phyloP scores from a whole-genome alignment of 2,888 invertebrate genomes.

The Eupithecia tripunctaria region DNA sequence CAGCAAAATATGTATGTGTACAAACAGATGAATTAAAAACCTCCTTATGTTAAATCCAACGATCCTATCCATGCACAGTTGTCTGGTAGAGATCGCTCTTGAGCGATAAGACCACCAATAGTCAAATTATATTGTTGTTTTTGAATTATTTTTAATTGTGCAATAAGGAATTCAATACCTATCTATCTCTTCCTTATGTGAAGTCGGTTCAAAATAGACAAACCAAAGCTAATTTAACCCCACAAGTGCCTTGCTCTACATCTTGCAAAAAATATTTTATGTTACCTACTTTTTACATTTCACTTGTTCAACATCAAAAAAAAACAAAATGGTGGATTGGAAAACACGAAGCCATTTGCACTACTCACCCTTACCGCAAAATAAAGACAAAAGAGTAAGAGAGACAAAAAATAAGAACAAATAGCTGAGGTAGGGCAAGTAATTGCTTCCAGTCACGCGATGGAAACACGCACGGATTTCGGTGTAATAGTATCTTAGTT shows the following conservation, averaged over 20 bases:
- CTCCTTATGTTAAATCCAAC: too few species aligned
- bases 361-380: conserved; percentile 34
- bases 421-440: conserved; percentile 34
- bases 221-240: background rate
- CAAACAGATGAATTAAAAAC: too few species aligned
- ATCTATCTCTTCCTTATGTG: too few species aligned
- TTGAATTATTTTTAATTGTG: too few species aligned
- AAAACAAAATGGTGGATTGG: conserved; percentile 29
- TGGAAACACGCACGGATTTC: conserved; percentile 25
- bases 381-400: conserved; percentile 34
- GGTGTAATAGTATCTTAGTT: background rate
- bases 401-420: conserved; percentile 38
- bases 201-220: too few species aligned
- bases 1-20: too few species aligned
- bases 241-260: background rate
- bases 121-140: too few species aligned
- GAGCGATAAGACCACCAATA: too few species aligned
- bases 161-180: too few species aligned
- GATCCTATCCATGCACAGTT: too few species aligned
- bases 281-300: background rate
- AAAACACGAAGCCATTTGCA: conserved; percentile 40
- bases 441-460: conserved; percentile 36
- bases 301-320: background rate
- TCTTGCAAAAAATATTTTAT: background rate
- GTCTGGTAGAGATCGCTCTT: too few species aligned